Evolutionary conservation across 2,888 invertebrate genomes (phyloP), one percentile per base, ranked within the genome.

Genomic region (Taphrorychus bicolor): DNA sequence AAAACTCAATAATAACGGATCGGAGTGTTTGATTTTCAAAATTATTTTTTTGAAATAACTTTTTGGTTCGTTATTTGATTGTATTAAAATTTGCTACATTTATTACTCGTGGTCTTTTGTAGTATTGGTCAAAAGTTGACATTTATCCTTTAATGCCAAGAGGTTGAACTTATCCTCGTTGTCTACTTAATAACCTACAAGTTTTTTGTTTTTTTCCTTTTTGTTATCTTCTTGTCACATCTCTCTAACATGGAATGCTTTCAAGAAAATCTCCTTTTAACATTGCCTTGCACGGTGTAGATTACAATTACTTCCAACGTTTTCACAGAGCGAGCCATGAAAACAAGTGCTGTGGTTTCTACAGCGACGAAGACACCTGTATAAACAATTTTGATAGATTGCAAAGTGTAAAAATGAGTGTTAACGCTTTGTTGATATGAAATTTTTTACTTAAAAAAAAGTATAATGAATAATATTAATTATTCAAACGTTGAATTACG

Each of bases 1-100:
- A 42, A 42, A 42, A 42, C 42, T 42, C 16, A 42, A 42, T 4
- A 42, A 42, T 42, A 42, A 42, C 42, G n/a, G n/a, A 42, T 42
- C 42, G n/a, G n/a, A n/a, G n/a, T n/a, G n/a, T n/a, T n/a, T n/a
- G n/a, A n/a, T n/a, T n/a, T n/a, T n/a, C n/a, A n/a, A n/a, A n/a
- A n/a, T n/a, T n/a, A n/a, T n/a, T n/a, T n/a, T n/a, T n/a, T n/a
- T n/a, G n/a, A n/a, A n/a, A n/a, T n/a, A n/a, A n/a, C n/a, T n/a
- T n/a, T n/a, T n/a, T n/a, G n/a, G n/a, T n/a, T n/a, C n/a, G n/a
- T n/a, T n/a, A n/a, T n/a, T n/a, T n/a, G 3, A 42, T n/a, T 16
- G 51, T 51, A 4, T 51, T 51, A 51, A 51, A 51, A 18, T 21
- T 19, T 17, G 18, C 4, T 45, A 14, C 45, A 45, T 5, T 45